These are phyloP conservation scores for Cheilinus undulatus DNA, from an alignment of 2,113 vertebrate species.

Conservation along the genomic window DNA sequence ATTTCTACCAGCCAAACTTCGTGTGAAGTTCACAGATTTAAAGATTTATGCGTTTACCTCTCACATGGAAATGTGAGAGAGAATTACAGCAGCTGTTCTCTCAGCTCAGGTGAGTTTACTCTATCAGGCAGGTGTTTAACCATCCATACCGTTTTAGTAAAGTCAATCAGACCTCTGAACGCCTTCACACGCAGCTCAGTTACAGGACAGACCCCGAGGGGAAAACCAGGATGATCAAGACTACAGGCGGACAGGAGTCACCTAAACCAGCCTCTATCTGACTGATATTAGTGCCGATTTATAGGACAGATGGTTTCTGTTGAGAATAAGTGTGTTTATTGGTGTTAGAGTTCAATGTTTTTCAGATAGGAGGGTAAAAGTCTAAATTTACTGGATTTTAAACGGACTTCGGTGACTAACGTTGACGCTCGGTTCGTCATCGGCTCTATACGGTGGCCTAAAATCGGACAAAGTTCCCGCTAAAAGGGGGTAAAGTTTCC, in stretches of 20 bases:
- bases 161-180: accelerated
- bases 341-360: neutral
- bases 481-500: neutral
- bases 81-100: accelerated
- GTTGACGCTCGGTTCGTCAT: neutral
- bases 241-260: too few species aligned
- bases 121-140: accelerated
- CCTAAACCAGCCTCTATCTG: accelerated
- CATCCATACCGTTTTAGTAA: accelerated
- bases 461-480: neutral
- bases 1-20: neutral
- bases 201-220: neutral
- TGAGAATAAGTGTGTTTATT: accelerated
- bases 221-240: too few species aligned
- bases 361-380: too few species aligned
- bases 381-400: neutral
- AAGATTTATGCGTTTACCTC: accelerated
- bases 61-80: accelerated
- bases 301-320: neutral
- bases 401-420: neutral
- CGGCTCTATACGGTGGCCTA: neutral
- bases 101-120: accelerated
- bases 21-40: neutral
- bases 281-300: neutral
- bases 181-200: neutral